phyloP scores from a whole-genome alignment of 1,140 invertebrate genomes.

The Tyrophagus putrescentiae region DNA sequence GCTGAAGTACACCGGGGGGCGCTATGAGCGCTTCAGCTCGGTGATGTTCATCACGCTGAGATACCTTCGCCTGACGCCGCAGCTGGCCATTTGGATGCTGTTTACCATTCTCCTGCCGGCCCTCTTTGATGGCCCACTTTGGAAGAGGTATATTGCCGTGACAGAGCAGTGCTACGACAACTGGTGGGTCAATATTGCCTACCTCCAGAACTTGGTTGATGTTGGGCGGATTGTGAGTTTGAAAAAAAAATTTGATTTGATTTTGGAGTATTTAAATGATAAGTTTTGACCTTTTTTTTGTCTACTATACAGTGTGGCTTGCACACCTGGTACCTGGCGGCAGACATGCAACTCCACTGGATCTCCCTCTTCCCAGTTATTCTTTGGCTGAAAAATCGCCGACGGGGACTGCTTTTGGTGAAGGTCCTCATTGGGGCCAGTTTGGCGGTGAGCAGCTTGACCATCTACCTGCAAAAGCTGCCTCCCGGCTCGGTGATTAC shows the following conservation, averaged over 20 bases:
- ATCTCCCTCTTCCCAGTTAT: conserved; percentile 11
- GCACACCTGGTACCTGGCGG: conserved; percentile 18
- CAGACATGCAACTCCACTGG: conserved; percentile 19
- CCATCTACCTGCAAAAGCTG: conserved; percentile 1
- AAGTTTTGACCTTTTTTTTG: conserved; percentile 1
- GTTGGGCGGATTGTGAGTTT: conserved; percentile 15
- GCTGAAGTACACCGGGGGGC: conserved; percentile 23
- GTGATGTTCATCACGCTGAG: conserved; percentile 21
- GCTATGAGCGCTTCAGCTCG: conserved; percentile 20
- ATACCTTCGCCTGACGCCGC: conserved; percentile 25
- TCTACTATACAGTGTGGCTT: conserved; percentile 6
- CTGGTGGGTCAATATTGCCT: conserved; percentile 24
- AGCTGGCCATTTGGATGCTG: conserved; percentile 22
- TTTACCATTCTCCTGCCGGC: conserved; percentile 24
- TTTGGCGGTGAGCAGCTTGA: background rate
- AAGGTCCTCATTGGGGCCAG: background rate
- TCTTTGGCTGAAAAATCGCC: background rate
- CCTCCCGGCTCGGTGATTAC: conserved; percentile 11
- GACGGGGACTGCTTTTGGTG: background rate
- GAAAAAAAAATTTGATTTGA: background rate
- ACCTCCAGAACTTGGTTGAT: conserved; percentile 18
- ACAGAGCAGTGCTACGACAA: conserved; percentile 21
- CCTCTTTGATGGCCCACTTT: conserved; percentile 24
- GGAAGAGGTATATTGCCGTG: conserved; percentile 17
- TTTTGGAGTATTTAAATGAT: background rate